Conservation (phyloP, 2,888 invertebrate species). For the Cheiracanthium punctorium region DNA sequence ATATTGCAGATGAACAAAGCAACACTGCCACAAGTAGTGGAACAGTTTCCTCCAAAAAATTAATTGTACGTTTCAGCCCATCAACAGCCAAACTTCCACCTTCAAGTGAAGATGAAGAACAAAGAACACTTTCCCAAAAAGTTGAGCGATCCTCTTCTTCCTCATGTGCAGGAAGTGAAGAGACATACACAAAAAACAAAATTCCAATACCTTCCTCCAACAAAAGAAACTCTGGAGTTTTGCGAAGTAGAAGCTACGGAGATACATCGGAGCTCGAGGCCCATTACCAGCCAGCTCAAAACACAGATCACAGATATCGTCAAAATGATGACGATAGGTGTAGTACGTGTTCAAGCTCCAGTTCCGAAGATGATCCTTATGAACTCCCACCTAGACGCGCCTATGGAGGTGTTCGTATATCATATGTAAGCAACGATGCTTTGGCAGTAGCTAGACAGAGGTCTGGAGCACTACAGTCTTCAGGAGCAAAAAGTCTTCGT, state of each 20-base stretch:
- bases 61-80: slow-evolving; percentile 73
- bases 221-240: slow-evolving; percentile 62
- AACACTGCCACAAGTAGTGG: slow-evolving; percentile 13
- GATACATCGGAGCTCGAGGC: slow-evolving; percentile 70
- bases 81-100: slow-evolving; percentile 55
- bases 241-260: slow-evolving; percentile 72
- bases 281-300: slow-evolving; percentile 28
- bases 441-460: slow-evolving; percentile 79
- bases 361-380: slow-evolving; percentile 84
- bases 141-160: slow-evolving; percentile 56
- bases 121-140: slow-evolving; percentile 45
- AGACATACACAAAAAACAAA: slow-evolving; percentile 21
- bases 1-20: background rate
- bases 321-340: slow-evolving; percentile 83
- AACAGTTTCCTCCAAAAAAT: slow-evolving; percentile 73
- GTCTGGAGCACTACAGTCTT: slow-evolving; percentile 70
- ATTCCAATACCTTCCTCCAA: slow-evolving; percentile 2
- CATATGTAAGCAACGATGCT: slow-evolving; percentile 94
- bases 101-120: slow-evolving; percentile 53
- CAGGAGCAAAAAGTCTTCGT: slow-evolving; percentile 66
- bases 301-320: slow-evolving; percentile 66
- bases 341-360: slow-evolving; percentile 87
- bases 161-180: slow-evolving; percentile 41
- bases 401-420: slow-evolving; percentile 88
- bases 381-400: slow-evolving; percentile 86